Evolutionary conservation across 2,888 invertebrate species (phyloP).

Genomic region (Neoitamus cyanurus): DNA sequence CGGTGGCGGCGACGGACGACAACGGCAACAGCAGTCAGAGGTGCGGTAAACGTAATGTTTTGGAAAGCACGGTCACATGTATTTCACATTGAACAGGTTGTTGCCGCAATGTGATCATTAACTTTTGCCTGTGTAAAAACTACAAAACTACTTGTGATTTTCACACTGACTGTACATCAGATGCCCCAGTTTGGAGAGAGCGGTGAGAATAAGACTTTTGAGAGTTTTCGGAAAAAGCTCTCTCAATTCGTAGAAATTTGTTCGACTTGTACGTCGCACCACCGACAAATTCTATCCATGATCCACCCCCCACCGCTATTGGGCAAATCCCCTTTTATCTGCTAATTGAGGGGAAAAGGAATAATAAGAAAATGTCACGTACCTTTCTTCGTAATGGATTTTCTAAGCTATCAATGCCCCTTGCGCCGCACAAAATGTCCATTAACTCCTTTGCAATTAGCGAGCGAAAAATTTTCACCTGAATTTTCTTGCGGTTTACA

Average conservation of each 20-base stretch:
- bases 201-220: background rate
- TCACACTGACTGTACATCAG: background rate
- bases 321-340: background rate
- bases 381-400: background rate
- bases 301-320: background rate
- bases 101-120: conserved; percentile 37
- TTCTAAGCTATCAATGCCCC: background rate
- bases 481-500: background rate
- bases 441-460: background rate
- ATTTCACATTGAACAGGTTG: conserved; percentile 33
- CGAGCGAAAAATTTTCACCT: background rate
- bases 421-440: background rate
- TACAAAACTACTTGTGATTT: background rate
- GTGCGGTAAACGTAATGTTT: background rate
- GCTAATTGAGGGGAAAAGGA: conserved; percentile 13
- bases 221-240: background rate
- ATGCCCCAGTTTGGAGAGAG: background rate
- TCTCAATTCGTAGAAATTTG: background rate
- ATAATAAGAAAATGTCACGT: conserved; percentile 29
- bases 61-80: conserved; percentile 40
- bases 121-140: conserved; percentile 4
- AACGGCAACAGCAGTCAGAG: too few species aligned
- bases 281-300: background rate
- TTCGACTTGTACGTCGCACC: background rate
- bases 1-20: too few species aligned